Conservation (phyloP, 2,888 invertebrate species). For the Eristalis tenax region DNA sequence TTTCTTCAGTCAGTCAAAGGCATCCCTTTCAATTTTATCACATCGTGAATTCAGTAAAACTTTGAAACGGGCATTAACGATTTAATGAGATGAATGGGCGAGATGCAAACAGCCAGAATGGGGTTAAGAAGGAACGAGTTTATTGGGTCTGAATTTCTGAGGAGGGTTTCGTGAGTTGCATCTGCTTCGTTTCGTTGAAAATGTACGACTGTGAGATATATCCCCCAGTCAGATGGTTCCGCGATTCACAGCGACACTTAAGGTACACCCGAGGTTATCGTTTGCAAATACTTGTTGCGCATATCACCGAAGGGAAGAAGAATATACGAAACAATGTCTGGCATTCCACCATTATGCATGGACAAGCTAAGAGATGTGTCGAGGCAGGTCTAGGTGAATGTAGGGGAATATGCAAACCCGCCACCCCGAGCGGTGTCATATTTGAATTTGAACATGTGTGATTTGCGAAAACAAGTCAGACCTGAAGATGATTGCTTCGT, state of each 20-base stretch:
- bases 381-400: not conserved
- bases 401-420: not conserved
- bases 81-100: not conserved
- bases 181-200: not conserved
- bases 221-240: too few species aligned
- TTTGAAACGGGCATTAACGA: not conserved
- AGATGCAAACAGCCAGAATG: constrained; percentile 5
- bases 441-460: not conserved
- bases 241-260: not conserved
- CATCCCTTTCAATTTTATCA: constrained; percentile 4
- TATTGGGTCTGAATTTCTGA: constrained; percentile 8
- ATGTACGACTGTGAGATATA: not conserved
- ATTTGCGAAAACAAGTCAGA: not conserved
- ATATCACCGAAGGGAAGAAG: not conserved
- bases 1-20: not conserved
- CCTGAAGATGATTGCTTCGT: not conserved
- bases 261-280: not conserved
- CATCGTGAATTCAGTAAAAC: not conserved
- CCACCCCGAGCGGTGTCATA: not conserved
- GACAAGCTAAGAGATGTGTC: not conserved
- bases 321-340: not conserved
- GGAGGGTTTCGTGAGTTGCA: not conserved
- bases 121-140: constrained; percentile 19
- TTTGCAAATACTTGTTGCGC: not conserved
- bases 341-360: not conserved